Base-by-base conservation (phyloP, 2,113 vertebrate genomes). In the Bathybates hornii region DNA sequence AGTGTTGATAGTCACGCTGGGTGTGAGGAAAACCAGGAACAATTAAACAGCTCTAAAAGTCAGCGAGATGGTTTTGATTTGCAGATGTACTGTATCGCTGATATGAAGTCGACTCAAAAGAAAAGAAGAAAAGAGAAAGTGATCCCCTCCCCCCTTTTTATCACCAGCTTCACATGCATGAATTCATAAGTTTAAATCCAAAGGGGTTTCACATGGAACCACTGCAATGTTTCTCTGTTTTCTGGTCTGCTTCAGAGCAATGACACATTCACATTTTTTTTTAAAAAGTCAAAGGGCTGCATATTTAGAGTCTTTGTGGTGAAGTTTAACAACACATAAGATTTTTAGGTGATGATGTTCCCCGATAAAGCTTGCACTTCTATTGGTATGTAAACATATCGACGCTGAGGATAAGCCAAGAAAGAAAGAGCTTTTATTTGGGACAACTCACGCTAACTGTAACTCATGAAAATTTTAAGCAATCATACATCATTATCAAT, bases 21-120 rank as follows among this genome's bases (percentile, higher is more conserved):
- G 93, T 91, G 89, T 88, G 86, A 93, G 80, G 76, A 85, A 86
- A 90, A 87, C 66, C 66, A 79, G 81, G 87, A 84, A 89, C 91
- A 86, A 83, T 93, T 79, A 85, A 82, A 87, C 9, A 79, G 56
- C 9, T 16, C 57, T n/a, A 32, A 48, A 56, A 90, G 61, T 79
- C 80, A 21, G 38, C 11, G 27, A 56, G 43, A 38, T 86, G 52
- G 50, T 89, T 85, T 83, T 83, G 54, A 87, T 81, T 34, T 76
- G 27, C 45, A 78, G 73, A 32, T 78, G 7, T 34, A 78, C 45
- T 52, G 45, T 78, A 34, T n/a, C 1, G 17, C 16, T 34, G 45
- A 34, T 78, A 78, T 78, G 10, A 78, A 32, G 73, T 34, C 16
- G 2, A 32, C 41, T 52, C 45, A 78, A 34, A 78, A 78, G 27